These are phyloP conservation scores for Acipenser ruthenus DNA, from an alignment of 2,797 vertebrate genomes.

Conservation along the genomic window DNA sequence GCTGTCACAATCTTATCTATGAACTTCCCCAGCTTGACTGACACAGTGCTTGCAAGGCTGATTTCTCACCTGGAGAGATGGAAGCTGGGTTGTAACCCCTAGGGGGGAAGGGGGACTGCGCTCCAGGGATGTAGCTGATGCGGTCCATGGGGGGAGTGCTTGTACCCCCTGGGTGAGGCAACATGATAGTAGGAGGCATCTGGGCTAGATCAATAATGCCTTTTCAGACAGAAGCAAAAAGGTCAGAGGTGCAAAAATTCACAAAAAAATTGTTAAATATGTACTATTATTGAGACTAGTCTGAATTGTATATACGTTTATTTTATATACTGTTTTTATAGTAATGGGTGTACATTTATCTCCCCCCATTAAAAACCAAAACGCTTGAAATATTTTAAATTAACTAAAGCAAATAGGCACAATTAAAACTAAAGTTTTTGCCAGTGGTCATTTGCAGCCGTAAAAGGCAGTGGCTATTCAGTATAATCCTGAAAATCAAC, in stretches of 20 bases:
- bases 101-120: slow-evolving; percentile 87
- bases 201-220: slow-evolving; percentile 98
- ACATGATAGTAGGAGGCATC: slow-evolving; percentile 97
- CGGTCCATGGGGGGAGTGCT: slow-evolving; percentile 93
- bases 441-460: slow-evolving; percentile 67
- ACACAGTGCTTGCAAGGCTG: slow-evolving; percentile 14
- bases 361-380: too few relatives aligned
- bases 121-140: slow-evolving; percentile 89
- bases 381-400: too few relatives aligned
- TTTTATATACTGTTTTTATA: too few relatives aligned
- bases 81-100: slow-evolving; percentile 92
- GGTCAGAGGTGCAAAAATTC: slow-evolving; percentile 44
- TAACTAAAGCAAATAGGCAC: not conserved
- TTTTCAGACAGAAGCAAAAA: slow-evolving; percentile 84
- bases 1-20: too few relatives aligned
- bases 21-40: too few relatives aligned
- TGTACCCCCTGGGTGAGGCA: slow-evolving; percentile 93
- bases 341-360: too few relatives aligned
- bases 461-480: slow-evolving; percentile 72
- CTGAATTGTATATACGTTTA: too few relatives aligned
- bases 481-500: slow-evolving; percentile 27
- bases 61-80: slow-evolving; percentile 85
- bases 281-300: too few relatives aligned
- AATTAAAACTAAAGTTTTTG: slow-evolving; percentile 21
- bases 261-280: too few relatives aligned